These are phyloP conservation scores for Cyanistes caeruleus DNA, from an alignment of 2,113 vertebrate species.

Conservation along the genomic window DNA sequence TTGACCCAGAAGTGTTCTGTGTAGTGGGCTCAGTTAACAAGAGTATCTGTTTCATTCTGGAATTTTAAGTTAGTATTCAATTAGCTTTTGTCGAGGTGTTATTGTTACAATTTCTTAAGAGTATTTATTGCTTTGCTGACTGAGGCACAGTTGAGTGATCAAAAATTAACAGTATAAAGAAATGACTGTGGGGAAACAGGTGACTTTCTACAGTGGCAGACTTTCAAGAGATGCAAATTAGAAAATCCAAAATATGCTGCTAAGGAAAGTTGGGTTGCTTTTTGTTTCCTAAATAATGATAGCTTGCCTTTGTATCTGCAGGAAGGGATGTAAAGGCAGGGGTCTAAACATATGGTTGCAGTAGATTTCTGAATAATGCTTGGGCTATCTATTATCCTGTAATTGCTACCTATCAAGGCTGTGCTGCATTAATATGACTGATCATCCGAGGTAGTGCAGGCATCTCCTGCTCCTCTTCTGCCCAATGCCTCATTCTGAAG, in stretches of 20 bases:
- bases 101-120: background rate
- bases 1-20: background rate
- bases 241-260: background rate
- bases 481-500: background rate
- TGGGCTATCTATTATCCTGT: background rate
- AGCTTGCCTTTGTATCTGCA: background rate
- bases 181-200: background rate
- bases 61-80: background rate
- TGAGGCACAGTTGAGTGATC: background rate
- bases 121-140: background rate
- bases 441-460: background rate
- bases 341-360: background rate
- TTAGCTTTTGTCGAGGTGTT: background rate
- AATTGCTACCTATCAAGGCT: constrained; percentile 29
- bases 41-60: background rate
- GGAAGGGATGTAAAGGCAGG: background rate
- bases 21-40: background rate
- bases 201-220: background rate
- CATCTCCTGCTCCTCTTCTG: background rate
- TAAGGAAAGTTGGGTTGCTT: background rate
- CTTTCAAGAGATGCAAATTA: background rate
- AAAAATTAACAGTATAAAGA: background rate
- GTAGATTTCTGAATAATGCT: background rate
- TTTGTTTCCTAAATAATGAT: background rate
- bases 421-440: constrained; percentile 4